A percentile compares a stretch with the other conserved stretches of the same genome.
Evolutionary conservation across 2,797 vertebrate species (phyloP).

Genomic region (Paratrypauchen microcephalus): DNA sequence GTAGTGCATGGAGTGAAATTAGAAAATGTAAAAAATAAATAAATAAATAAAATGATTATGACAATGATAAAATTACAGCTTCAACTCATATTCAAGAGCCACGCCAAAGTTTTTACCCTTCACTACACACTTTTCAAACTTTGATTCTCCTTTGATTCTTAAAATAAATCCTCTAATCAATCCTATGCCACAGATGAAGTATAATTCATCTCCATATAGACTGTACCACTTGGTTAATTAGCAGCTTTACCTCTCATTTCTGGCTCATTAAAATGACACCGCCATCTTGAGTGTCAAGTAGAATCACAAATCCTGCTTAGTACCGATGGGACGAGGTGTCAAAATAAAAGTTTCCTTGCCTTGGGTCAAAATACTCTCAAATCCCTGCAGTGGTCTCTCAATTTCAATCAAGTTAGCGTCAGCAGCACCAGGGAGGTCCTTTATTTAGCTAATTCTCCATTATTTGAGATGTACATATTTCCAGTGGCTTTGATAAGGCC

Average conservation of each 20-base stretch:
- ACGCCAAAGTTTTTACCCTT: constrained; percentile 31
- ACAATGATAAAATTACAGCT: neutral
- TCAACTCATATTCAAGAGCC: neutral
- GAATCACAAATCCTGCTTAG: constrained; percentile 56
- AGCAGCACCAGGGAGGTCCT: constrained; percentile 70
- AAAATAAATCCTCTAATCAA: constrained; percentile 51
- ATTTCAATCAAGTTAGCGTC: constrained; percentile 65
- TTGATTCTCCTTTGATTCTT: constrained; percentile 47
- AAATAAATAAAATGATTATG: too few species aligned
- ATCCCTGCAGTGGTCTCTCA: constrained; percentile 63
- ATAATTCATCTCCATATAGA: constrained; percentile 50
- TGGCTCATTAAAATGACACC: constrained; percentile 65
- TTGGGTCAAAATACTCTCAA: constrained; percentile 72
- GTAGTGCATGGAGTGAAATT: neutral
- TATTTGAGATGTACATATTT: constrained; percentile 77
- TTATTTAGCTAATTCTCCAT: constrained; percentile 74
- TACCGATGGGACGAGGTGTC: constrained; percentile 70
- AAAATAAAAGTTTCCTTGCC: constrained; percentile 70
- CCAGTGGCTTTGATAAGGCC: constrained; percentile 72
- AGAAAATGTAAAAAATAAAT: too few species aligned
- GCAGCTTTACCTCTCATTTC: constrained; percentile 66
- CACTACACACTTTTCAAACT: constrained; percentile 16
- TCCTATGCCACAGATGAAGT: constrained; percentile 26
- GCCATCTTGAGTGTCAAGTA: constrained; percentile 61
- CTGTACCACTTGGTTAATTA: constrained; percentile 69